Conservation (phyloP, 1,140 invertebrate genomes). For the Papilio xuthus region DNA sequence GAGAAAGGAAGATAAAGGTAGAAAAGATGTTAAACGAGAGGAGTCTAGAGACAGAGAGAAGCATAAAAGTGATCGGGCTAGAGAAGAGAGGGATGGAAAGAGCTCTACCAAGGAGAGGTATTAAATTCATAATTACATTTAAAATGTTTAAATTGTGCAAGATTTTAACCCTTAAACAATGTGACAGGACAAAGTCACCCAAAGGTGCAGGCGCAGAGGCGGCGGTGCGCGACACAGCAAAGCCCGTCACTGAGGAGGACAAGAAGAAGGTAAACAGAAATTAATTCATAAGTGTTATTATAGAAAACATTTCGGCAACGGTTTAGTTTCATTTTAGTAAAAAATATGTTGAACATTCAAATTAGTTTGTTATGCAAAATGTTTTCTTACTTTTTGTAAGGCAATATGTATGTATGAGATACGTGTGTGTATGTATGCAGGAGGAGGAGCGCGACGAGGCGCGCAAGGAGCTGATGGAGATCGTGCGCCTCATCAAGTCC, state of each 20-base stretch:
- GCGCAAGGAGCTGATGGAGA: constrained; percentile 68
- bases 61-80: constrained; percentile 43
- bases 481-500: constrained; percentile 73
- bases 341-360: too few species aligned
- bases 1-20: constrained; percentile 30
- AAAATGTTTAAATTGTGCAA: background rate
- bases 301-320: too few species aligned
- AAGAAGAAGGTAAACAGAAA: constrained; percentile 53
- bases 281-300: too few species aligned
- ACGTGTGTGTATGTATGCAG: constrained; percentile 36
- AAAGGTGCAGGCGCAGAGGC: constrained; percentile 33
- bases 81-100: constrained; percentile 47
- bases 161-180: background rate
- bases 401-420: background rate
- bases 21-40: constrained; percentile 24
- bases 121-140: constrained; percentile 18
- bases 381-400: too few species aligned
- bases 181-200: constrained; percentile 35
- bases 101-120: constrained; percentile 48
- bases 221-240: constrained; percentile 39
- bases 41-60: constrained; percentile 34
- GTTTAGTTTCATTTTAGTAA: too few species aligned
- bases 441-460: constrained; percentile 57
- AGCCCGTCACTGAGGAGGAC: constrained; percentile 38
- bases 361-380: too few species aligned